Conservation (phyloP, 2,888 invertebrate species). For the Leistus spinibarbis region DNA sequence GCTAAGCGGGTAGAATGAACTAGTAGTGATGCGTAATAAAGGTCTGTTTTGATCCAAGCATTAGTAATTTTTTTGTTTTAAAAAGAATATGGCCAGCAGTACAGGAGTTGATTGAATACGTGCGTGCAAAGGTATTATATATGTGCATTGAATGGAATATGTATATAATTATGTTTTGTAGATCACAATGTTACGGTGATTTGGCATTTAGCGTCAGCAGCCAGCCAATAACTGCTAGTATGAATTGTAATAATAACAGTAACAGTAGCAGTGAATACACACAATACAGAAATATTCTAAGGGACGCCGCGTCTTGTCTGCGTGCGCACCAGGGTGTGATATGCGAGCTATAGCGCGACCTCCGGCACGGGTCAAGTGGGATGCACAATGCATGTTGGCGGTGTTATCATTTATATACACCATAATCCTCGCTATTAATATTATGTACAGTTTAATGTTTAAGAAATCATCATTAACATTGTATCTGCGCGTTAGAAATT, state of each 20-base stretch:
- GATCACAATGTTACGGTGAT: background rate
- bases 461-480: background rate
- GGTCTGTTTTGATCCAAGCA: background rate
- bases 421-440: background rate
- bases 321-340: slow-evolving; percentile 16
- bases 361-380: slow-evolving; percentile 37
- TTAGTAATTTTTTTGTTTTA: background rate
- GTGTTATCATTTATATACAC: slow-evolving; percentile 3
- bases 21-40: too few relatives aligned
- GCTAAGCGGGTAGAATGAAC: slow-evolving; percentile 1
- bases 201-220: background rate
- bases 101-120: background rate
- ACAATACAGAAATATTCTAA: slow-evolving; percentile 6
- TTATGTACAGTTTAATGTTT: background rate
- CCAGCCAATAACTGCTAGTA: slow-evolving; percentile 1
- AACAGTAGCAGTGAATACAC: too few relatives aligned
- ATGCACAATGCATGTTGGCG: slow-evolving; percentile 36
- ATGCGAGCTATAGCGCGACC: slow-evolving; percentile 26
- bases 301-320: slow-evolving; percentile 41
- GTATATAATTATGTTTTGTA: background rate
- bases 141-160: background rate
- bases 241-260: background rate
- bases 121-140: background rate
- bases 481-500: background rate
- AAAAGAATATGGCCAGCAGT: background rate